Conservation (phyloP, 2,888 invertebrate species). For the Theretra japonica region DNA sequence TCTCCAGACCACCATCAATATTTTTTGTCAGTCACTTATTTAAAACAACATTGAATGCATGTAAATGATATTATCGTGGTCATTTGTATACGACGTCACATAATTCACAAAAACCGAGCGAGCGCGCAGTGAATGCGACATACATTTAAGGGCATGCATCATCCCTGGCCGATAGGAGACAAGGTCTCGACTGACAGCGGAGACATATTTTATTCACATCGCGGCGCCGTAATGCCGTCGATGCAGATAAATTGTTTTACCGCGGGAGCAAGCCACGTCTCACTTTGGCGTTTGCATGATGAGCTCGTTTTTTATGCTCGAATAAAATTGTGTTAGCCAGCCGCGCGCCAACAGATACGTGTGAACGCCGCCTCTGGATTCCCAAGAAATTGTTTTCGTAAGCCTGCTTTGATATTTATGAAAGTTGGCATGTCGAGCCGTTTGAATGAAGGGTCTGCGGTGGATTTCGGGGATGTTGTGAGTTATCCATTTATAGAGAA, state of each 20-base stretch:
- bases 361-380: slow-evolving; percentile 69
- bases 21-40: neutral
- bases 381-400: slow-evolving; percentile 78
- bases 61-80: neutral
- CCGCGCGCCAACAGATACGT: slow-evolving; percentile 64
- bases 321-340: slow-evolving; percentile 84
- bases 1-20: neutral
- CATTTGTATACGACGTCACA: neutral
- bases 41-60: neutral
- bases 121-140: slow-evolving; percentile 6
- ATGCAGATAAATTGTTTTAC: slow-evolving; percentile 85
- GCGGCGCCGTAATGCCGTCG: slow-evolving; percentile 82
- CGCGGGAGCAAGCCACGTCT: slow-evolving; percentile 78
- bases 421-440: slow-evolving; percentile 71
- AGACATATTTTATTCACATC: slow-evolving; percentile 84
- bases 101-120: slow-evolving; percentile 1
- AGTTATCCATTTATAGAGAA: slow-evolving; percentile 42
- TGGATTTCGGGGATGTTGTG: slow-evolving; percentile 59
- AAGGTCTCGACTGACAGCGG: slow-evolving; percentile 79
- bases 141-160: slow-evolving; percentile 37
- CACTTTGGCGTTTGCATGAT: slow-evolving; percentile 84
- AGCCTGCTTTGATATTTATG: slow-evolving; percentile 82
- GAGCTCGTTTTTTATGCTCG: slow-evolving; percentile 84
- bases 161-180: slow-evolving; percentile 57
- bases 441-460: slow-evolving; percentile 72